Evolutionary conservation across 2,113 vertebrate species (phyloP).

Genomic region (Colius striatus): DNA sequence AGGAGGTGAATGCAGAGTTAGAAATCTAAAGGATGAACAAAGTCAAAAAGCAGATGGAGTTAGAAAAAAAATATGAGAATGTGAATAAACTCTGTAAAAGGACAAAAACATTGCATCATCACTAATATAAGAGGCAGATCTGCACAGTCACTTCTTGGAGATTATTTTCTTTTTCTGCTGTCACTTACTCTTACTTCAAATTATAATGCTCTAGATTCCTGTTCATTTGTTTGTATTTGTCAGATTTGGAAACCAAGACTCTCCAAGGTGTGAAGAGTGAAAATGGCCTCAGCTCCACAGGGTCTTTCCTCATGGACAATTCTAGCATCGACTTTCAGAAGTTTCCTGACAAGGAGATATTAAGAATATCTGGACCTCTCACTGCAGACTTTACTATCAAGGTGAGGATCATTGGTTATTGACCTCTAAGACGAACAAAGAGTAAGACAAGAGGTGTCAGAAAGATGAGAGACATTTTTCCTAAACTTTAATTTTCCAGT

Average conservation of each 20-base stretch:
- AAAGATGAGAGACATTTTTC: not conserved
- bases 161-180: not conserved
- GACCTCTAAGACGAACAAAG: not conserved
- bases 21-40: not conserved
- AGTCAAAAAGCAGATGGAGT: not conserved
- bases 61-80: not conserved
- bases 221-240: slow-evolving; percentile 40
- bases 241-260: slow-evolving; percentile 94
- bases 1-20: not conserved
- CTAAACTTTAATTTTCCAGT: not conserved
- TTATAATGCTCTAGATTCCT: not conserved
- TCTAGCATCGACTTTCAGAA: slow-evolving; percentile 93
- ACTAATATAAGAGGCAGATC: not conserved
- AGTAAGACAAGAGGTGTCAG: not conserved
- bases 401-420: slow-evolving; percentile 74
- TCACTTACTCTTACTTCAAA: not conserved
- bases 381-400: slow-evolving; percentile 93
- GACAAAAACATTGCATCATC: not conserved
- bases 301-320: slow-evolving; percentile 88
- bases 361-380: slow-evolving; percentile 90
- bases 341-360: slow-evolving; percentile 90
- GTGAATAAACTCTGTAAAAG: not conserved
- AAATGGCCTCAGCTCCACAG: slow-evolving; percentile 81
- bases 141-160: not conserved
- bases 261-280: slow-evolving; percentile 89